phyloP scores from a whole-genome alignment of 2,113 vertebrate genomes.

The Scomber scombrus region DNA sequence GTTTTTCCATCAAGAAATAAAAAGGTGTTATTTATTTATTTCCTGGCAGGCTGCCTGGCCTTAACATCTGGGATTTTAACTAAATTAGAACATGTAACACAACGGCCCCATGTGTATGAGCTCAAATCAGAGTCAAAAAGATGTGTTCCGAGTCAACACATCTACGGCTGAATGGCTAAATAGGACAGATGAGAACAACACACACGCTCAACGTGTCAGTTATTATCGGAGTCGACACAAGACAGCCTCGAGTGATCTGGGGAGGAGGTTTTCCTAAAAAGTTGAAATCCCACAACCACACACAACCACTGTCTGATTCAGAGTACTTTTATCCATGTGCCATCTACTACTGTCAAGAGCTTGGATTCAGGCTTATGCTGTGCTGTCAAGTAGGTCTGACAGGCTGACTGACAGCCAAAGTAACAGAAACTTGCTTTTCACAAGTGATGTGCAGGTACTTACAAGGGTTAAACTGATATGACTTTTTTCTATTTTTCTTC shows the following conservation, averaged over 20 bases:
- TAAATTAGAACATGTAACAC: conserved; percentile 54
- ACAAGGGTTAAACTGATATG: too few species aligned
- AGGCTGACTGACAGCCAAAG: too few species aligned
- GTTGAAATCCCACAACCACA: neutral
- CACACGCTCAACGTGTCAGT: neutral
- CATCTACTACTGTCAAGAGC: neutral
- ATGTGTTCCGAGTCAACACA: conserved; percentile 54
- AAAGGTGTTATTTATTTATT: conserved; percentile 9
- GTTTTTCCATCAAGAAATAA: conserved; percentile 1
- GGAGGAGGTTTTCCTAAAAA: neutral
- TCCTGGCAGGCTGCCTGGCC: conserved; percentile 31
- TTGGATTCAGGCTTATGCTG: neutral
- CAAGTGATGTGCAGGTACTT: neutral
- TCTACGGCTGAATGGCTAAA: conserved; percentile 53
- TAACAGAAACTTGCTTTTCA: neutral
- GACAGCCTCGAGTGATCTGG: conserved; percentile 1
- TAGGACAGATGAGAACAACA: conserved; percentile 15
- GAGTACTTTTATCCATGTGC: neutral
- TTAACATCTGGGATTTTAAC: conserved; percentile 59
- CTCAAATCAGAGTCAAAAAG: conserved; percentile 33
- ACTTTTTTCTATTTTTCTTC: too few species aligned
- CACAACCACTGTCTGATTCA: neutral
- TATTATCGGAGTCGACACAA: conserved; percentile 6
- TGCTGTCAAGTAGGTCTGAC: neutral
- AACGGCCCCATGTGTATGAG: conserved; percentile 42